Evolutionary conservation across 2,113 vertebrate species (phyloP).

Genomic region (Ageneiosus marmoratus): DNA sequence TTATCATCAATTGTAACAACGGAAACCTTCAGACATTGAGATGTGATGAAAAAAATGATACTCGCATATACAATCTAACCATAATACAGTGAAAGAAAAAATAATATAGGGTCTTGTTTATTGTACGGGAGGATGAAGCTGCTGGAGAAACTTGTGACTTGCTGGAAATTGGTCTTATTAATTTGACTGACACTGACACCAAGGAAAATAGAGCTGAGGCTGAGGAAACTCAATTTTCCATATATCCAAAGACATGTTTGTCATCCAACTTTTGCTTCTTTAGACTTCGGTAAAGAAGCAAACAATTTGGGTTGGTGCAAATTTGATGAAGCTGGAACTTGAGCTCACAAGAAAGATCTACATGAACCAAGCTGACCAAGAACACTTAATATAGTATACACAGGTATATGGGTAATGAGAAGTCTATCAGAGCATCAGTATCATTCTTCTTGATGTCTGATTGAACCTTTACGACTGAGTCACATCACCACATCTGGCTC

Average conservation of each 20-base stretch:
- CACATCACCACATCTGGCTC: too few relatives aligned
- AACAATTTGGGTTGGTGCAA: neutral
- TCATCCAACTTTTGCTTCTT: neutral
- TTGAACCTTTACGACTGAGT: neutral
- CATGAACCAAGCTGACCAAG: neutral
- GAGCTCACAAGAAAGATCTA: neutral
- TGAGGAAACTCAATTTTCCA: neutral
- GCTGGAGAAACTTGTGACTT: neutral
- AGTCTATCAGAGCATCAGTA: neutral
- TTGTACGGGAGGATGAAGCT: neutral
- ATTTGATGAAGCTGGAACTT: neutral
- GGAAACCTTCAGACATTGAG: neutral
- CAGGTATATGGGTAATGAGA: neutral
- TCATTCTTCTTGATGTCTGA: neutral
- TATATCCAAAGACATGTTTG: neutral
- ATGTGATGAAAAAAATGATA: neutral
- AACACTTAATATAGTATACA: too few relatives aligned
- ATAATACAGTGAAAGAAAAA: neutral
- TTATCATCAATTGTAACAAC: neutral
- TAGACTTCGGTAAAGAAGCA: neutral
- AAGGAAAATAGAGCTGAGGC: neutral
- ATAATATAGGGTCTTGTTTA: neutral
- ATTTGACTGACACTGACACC: neutral
- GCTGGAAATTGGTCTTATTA: neutral
- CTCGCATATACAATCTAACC: neutral